Evolutionary conservation across 2,888 invertebrate species (phyloP), one percentile per base, ranked within the genome.

Genomic region (Portevinia maculata): DNA sequence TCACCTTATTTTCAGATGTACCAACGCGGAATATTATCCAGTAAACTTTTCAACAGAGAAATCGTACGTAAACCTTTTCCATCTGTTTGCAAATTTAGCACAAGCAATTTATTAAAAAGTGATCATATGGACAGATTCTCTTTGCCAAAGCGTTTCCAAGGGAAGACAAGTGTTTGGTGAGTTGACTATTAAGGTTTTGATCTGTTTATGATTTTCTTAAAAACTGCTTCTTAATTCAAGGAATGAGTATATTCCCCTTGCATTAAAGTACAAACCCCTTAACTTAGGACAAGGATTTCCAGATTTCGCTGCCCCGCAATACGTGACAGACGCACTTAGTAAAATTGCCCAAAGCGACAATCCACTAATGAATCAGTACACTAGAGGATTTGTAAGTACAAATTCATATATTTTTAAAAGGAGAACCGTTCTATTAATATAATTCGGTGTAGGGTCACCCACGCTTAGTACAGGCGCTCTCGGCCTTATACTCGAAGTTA

Each of bases 211-310:
- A 15, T 34, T 13, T 8, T 19, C 53, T 15, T 3, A 19, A 28
- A 28, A 0, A 19, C 48, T 34, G 19, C 6, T 41, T 65, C 39
- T n/a, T n/a, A n/a, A 24, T 74, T 39, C 24, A 87, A 98, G 98
- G 98, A 96, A 97, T 55, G 98, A 98, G 90, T 98, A 98, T 89
- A 96, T 95, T 76, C 94, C 95, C 84, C 89, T 99, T 64, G 96
- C 96, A 0, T 89, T 93, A 52, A 94, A 98, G 84, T 93, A 96
- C 88, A 96, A 98, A 86, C 97, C 98, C 0, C 91, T 98, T 34
- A 98, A 99, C 91, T 92, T 99, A 19, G 99, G 99, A 0, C 98
- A 98, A 92, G 99, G 99, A 0, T 98, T 98, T 90, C 98, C 98
- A 0, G 98, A 99, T 91, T 98, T 95, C 91, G 93, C 95, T 85